Evolutionary conservation across 2,113 vertebrate species (phyloP).

Genomic region (Hydrolagus affinis): DNA sequence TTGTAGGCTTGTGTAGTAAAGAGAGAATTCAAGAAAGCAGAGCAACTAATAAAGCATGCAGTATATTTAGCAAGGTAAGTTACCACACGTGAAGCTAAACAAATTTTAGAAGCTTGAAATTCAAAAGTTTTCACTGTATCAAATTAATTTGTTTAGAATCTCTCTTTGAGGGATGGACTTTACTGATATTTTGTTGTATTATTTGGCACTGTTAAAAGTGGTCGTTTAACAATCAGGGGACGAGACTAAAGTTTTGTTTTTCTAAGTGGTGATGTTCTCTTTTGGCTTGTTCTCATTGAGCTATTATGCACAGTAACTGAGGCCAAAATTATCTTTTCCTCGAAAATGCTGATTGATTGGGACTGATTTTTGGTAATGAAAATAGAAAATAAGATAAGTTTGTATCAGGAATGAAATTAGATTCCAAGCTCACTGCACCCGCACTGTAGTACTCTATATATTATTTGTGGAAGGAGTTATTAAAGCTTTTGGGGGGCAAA

Average conservation of each 20-base stretch:
- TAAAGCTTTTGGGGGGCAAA: not conserved
- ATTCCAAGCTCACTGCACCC: too few species aligned
- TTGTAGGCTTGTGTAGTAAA: conserved; percentile 92
- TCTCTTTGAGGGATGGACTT: not conserved
- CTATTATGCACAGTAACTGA: not conserved
- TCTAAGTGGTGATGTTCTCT: too few species aligned
- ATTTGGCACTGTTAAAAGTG: not conserved
- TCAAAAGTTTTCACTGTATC: not conserved
- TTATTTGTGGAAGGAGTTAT: too few species aligned
- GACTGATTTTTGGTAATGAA: not conserved
- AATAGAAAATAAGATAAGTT: not conserved
- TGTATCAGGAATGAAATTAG: not conserved
- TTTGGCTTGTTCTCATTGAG: not conserved
- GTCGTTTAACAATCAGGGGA: not conserved
- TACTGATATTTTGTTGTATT: not conserved
- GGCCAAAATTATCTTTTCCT: not conserved
- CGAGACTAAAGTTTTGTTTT: too few species aligned
- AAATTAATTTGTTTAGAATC: not conserved
- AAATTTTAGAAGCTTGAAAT: not conserved
- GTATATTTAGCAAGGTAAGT: conserved; percentile 89
- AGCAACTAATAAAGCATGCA: conserved; percentile 95
- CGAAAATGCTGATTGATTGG: not conserved
- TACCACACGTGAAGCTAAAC: conserved; percentile 11
- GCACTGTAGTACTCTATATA: too few species aligned
- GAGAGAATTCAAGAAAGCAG: conserved; percentile 94